These are phyloP conservation scores for Chalcosyrphus nemorum DNA, from an alignment of 2,888 invertebrate species.

Conservation along the genomic window DNA sequence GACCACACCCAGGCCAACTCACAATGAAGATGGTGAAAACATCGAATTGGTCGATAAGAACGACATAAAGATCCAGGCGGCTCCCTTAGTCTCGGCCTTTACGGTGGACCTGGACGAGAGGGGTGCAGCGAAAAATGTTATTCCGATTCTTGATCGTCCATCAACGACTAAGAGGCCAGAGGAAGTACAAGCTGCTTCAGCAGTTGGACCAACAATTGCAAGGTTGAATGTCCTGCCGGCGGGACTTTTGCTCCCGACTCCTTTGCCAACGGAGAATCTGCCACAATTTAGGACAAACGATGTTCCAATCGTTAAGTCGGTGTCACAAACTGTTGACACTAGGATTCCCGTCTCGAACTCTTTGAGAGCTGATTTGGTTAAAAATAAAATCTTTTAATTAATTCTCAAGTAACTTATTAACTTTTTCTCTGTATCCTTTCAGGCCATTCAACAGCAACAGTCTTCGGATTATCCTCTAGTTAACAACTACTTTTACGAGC, in stretches of 20 bases:
- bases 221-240: slow-evolving; percentile 78
- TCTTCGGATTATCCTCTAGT: slow-evolving; percentile 72
- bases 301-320: slow-evolving; percentile 8
- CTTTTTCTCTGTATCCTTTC: slow-evolving; percentile 23
- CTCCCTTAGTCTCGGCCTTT: slow-evolving; percentile 92
- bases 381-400: not conserved
- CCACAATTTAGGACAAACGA: slow-evolving; percentile 28
- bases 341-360: slow-evolving; percentile 2
- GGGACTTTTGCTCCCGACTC: slow-evolving; percentile 71
- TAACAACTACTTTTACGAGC: slow-evolving; percentile 81
- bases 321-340: not conserved
- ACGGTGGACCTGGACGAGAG: slow-evolving; percentile 92
- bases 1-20: slow-evolving; percentile 86
- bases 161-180: slow-evolving; percentile 71
- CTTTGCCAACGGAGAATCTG: slow-evolving; percentile 75
- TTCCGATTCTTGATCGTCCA: slow-evolving; percentile 85
- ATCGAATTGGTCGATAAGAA: slow-evolving; percentile 87
- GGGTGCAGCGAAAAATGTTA: slow-evolving; percentile 90
- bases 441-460: slow-evolving; percentile 64
- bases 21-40: slow-evolving; percentile 86
- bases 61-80: slow-evolving; percentile 90
- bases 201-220: slow-evolving; percentile 78
- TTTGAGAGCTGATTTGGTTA: slow-evolving; percentile 44
- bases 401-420: not conserved
- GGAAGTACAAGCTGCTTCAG: slow-evolving; percentile 1